These are phyloP conservation scores for Pseudomyrmex pallidus DNA, from an alignment of 1,140 invertebrate genomes.

Conservation along the genomic window DNA sequence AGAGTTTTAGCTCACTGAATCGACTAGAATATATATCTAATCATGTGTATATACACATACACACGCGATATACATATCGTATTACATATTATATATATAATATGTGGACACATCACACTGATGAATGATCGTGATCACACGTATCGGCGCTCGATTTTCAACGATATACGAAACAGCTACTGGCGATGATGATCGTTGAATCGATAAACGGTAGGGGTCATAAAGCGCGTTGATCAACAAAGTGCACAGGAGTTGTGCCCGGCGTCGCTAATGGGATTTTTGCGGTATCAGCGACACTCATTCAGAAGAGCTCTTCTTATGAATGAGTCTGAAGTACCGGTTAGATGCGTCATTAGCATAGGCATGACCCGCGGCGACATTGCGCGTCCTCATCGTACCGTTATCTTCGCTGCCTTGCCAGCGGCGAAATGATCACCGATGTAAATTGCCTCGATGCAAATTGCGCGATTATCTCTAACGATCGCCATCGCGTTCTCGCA, in stretches of 20 bases:
- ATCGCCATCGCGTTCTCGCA: conserved; percentile 37
- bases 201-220: conserved; percentile 15
- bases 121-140: background rate
- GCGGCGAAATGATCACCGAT: conserved; percentile 66
- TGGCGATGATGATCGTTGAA: conserved; percentile 25
- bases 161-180: background rate
- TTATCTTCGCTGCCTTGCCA: conserved; percentile 72
- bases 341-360: conserved; percentile 74
- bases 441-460: conserved; percentile 67
- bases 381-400: conserved; percentile 71
- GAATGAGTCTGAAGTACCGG: conserved; percentile 67
- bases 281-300: conserved; percentile 24
- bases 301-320: conserved; percentile 65
- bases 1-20: background rate
- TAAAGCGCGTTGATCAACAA: conserved; percentile 44
- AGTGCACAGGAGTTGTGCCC: background rate
- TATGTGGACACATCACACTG: background rate
- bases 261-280: background rate
- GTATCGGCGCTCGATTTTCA: conserved; percentile 29
- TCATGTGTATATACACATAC: too few relatives aligned
- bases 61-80: too few relatives aligned
- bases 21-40: too few relatives aligned
- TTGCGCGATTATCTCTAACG: conserved; percentile 73
- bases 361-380: conserved; percentile 73
- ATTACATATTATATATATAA: too few relatives aligned